Base-by-base conservation (phyloP, 2,113 vertebrate species). In the Gulo gulo region DNA sequence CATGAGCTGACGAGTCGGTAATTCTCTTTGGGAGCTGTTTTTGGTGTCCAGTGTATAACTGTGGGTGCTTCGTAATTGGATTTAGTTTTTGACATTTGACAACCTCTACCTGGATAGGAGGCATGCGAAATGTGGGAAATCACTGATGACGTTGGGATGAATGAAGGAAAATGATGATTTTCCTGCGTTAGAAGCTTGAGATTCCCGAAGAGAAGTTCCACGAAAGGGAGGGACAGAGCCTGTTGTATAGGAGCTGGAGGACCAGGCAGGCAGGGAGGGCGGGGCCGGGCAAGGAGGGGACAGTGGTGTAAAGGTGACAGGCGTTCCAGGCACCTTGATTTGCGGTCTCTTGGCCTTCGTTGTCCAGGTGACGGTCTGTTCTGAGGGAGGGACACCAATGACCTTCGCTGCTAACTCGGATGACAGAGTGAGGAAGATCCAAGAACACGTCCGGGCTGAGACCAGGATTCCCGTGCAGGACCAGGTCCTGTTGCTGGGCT, bases 341-440 rank as follows among this genome's bases (percentile, higher is more conserved):
- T 39, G 2, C 7, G 73, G 23, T 52, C 36, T 67, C 14, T 36
- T 88, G 55, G 24, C 8, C 42, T 71, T 93, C 55, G 12, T 29
- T 84, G 16, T 15, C 34, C 61, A 94, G 92, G 93, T 89, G 50
- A 52, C 6, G 47, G 93, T 97, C 23, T 4, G 0, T 52, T 89
- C 82, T 34, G 15, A 59, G 36, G 1, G 67, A 39, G 34, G 81
- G 80, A 18, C 13, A 6, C 1, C 1, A 6, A 88, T 96, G 94
- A 88, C 71, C 57, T 96, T 98, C 79, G 2, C 26, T 11, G 92
- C 74, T 55, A 39, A 24, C 4, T 0, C 0, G 1, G 1, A 26
- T 11, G 96, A 94, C 61, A 92, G 31, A 85, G 87, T 95, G 31
- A 96, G 81, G 82, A 97, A 94, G 67, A 95, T 97, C 61, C 82